Base-by-base conservation (phyloP, 2,113 vertebrate genomes). In the Ardeotis arabs region DNA sequence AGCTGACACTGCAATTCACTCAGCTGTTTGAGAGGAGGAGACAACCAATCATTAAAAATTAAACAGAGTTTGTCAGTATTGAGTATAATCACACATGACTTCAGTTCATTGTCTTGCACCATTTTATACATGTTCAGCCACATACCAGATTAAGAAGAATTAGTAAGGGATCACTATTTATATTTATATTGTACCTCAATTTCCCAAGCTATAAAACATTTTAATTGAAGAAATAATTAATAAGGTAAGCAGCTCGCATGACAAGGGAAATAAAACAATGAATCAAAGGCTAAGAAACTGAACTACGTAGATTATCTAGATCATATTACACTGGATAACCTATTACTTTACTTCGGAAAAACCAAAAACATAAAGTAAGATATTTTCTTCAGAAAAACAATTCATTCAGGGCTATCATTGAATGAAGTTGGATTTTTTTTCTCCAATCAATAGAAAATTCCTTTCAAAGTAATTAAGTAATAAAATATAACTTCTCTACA, bases 31-130 rank as follows among this genome's bases (percentile, higher is more conserved):
- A 91, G n/a, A 87, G 27, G 14, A 81, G 21, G 45, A 89, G 87
- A 87, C 50, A 95, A 68, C 24, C 66, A 56, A 53, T 85, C 87
- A 83, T 87, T 23, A 89, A 87, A 89, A 95, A 87, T 92, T 79
- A 87, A 95, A 69, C 56, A 53, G 14, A 67, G 83, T 12, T 62
- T 63, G 74, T 63, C 84, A 76, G 67, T 52, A 64, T 25, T 82
- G 45, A 73, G 62, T 29, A 75, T 53, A 91, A 84, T 59, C 77
- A 87, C 58, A 73, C 28, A 49, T 33, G 6, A 86, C 82, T 86
- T 80, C 53, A 52, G 72, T 69, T 81, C n/a, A 67, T 64, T 33
- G 28, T n/a, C 55, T 49, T 73, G 41, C 63, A 56, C 28, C n/a
- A 83, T 37, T 72, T 88, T 53, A 78, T 14, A 62, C 41, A 33